Evolutionary conservation across 2,888 invertebrate genomes (phyloP), one percentile per base, ranked within the genome.

Genomic region (Scaptodrosophila latifasciaeformis): DNA sequence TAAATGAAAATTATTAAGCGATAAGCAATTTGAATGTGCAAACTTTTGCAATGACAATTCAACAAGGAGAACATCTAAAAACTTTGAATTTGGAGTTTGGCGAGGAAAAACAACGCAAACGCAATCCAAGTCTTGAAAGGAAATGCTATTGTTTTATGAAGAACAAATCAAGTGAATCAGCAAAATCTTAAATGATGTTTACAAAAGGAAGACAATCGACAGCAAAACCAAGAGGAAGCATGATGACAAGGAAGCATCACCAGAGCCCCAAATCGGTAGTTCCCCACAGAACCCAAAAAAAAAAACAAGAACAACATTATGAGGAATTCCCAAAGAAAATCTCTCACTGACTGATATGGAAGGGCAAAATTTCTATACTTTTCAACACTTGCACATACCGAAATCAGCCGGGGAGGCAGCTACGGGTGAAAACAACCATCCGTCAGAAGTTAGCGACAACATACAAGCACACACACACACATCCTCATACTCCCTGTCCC

Each of bases 391-490:
- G n/a, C n/a, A n/a, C n/a, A n/a, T n/a, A 40, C 21, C 12, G 18
- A 37, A 34, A 49, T 35, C n/a, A 24, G 18, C 15, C 3, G 1
- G 39, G 12, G 7, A 43, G 12, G 5, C 12, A 39, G 18, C n/a
- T n/a, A n/a, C n/a, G n/a, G n/a, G 15, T 12, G 34, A 12, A 29
- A 54, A 50, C 63, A 79, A 67, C 69, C 80, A 79, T 79, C 74
- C 56, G 77, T 79, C 71, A 72, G 80, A 71, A 79, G 71, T 76
- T 79, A 65, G 77, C 68, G 49, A 51, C 55, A 70, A 57, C 69
- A n/a, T n/a, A n/a, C 65, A 65, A 59, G 70, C 29, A 30, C 17
- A 13, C 17, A 5, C 13, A 15, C 30, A 7, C 30, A 34, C 34
- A 34, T 7, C 6, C 29, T 29, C 29, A 6, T n/a, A n/a, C n/a